These are phyloP conservation scores for Gandaritis pyraliata DNA, from an alignment of 2,888 invertebrate species.

Conservation along the genomic window DNA sequence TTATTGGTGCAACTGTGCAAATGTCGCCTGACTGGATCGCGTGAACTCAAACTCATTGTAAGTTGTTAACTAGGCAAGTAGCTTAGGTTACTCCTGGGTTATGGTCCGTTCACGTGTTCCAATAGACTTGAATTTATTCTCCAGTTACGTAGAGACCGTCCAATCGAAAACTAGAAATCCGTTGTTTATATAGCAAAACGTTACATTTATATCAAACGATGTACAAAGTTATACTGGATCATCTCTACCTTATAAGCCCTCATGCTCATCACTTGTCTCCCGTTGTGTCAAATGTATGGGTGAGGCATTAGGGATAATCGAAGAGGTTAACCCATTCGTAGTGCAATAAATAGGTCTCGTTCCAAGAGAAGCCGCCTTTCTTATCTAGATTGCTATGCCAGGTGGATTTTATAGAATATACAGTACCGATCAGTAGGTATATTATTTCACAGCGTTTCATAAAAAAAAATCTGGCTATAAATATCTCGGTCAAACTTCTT, in stretches of 20 bases:
- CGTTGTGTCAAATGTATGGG: neutral
- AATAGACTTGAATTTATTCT: slow-evolving; percentile 25
- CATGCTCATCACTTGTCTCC: neutral
- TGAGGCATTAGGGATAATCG: neutral
- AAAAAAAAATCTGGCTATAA: neutral
- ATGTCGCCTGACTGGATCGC: slow-evolving; percentile 43
- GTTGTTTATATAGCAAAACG: too few relatives aligned
- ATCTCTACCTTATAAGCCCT: neutral
- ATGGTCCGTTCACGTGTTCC: slow-evolving; percentile 47
- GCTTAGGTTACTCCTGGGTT: slow-evolving; percentile 44
- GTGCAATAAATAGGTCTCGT: neutral
- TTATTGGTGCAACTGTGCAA: slow-evolving; percentile 30
- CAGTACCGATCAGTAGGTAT: too few relatives aligned
- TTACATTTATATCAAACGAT: too few relatives aligned
- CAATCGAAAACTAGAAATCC: too few relatives aligned
- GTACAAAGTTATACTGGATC: too few relatives aligned
- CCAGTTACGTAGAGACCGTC: neutral
- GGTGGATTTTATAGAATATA: too few relatives aligned
- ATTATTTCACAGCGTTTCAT: too few relatives aligned
- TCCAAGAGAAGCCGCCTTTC: neutral
- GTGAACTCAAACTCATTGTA: slow-evolving; percentile 46
- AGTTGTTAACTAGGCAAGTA: slow-evolving; percentile 50
- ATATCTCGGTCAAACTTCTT: slow-evolving; percentile 4
- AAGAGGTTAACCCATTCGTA: neutral
- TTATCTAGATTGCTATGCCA: too few relatives aligned